phyloP scores from a whole-genome alignment of 2,113 vertebrate genomes.

The Apeltes quadracus region DNA sequence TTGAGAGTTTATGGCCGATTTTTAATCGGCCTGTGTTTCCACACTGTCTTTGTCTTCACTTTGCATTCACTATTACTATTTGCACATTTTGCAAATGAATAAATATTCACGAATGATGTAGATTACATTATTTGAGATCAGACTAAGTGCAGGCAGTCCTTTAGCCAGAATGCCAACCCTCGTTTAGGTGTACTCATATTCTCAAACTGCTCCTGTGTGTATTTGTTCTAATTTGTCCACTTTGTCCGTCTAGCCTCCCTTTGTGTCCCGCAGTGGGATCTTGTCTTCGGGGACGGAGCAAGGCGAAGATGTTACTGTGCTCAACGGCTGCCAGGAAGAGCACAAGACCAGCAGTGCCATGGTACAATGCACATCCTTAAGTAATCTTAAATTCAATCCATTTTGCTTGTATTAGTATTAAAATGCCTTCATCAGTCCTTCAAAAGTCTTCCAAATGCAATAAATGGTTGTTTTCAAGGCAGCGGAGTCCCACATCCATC shows the following conservation, averaged over 20 bases:
- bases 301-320: constrained; percentile 83
- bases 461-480: too few relatives aligned
- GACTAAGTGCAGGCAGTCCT: neutral
- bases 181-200: neutral
- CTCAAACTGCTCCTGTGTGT: neutral
- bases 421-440: neutral
- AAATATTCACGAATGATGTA: neutral
- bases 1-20: neutral
- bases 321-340: constrained; percentile 91
- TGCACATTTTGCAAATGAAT: neutral
- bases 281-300: constrained; percentile 79
- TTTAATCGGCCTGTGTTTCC: too few relatives aligned
- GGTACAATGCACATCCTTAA: constrained; percentile 71
- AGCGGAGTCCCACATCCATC: neutral
- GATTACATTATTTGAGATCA: too few relatives aligned
- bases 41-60: neutral
- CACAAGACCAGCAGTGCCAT: constrained; percentile 83
- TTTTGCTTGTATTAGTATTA: neutral
- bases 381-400: neutral
- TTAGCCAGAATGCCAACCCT: neutral
- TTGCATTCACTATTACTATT: neutral
- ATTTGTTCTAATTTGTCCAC: constrained; percentile 13
- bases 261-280: constrained; percentile 82
- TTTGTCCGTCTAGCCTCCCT: constrained; percentile 76
- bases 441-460: too few relatives aligned